Conservation (phyloP, 2,113 vertebrate species). For the Mesitornis unicolor region DNA sequence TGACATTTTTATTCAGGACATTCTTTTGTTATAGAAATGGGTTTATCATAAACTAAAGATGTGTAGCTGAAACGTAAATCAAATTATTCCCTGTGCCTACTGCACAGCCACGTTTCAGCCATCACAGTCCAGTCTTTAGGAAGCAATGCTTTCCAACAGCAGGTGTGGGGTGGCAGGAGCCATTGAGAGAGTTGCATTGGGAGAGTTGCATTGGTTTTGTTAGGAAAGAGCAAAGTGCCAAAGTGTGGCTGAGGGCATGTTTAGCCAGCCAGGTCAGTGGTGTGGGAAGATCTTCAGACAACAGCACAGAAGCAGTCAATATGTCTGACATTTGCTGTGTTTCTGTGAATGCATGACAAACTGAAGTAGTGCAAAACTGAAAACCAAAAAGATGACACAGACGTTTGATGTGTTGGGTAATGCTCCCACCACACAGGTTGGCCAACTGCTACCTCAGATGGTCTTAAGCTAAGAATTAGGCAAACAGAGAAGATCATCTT, state of each 20-base stretch:
- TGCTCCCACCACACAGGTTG: background rate
- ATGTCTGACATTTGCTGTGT: background rate
- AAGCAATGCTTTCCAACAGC: background rate
- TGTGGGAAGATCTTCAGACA: background rate
- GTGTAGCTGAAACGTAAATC: background rate
- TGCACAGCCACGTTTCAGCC: background rate
- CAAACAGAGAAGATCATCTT: background rate
- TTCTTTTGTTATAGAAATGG: background rate
- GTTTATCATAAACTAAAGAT: background rate
- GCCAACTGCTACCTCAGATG: background rate
- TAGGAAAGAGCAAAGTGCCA: background rate
- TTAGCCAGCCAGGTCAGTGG: background rate
- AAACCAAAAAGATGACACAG: background rate
- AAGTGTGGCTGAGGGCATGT: background rate
- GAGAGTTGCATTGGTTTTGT: background rate
- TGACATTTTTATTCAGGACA: background rate
- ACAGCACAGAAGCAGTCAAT: background rate
- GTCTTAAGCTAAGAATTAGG: background rate
- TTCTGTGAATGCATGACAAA: background rate
- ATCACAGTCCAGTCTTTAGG: background rate
- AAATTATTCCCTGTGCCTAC: background rate
- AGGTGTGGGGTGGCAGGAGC: background rate
- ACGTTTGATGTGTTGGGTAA: background rate
- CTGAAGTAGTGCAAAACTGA: background rate
- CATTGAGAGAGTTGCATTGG: background rate